These are phyloP conservation scores for Hormaphis cornu DNA, from an alignment of 1,140 invertebrate genomes.

Conservation along the genomic window DNA sequence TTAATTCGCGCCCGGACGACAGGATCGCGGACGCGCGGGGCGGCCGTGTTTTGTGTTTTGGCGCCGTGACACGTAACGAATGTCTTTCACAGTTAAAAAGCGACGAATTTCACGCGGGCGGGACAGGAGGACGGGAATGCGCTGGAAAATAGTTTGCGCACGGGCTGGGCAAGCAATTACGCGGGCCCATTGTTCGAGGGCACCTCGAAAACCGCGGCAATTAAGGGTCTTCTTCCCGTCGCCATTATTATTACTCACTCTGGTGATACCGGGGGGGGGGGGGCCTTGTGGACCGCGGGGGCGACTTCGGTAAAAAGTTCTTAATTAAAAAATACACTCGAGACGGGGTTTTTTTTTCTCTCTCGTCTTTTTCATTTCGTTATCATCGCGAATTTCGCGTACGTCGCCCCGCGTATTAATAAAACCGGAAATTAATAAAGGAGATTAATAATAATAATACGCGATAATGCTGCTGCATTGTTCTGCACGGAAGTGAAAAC, in stretches of 20 bases:
- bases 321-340: slow-evolving; percentile 32
- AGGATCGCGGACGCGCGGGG: neutral
- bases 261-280: too few species aligned
- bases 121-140: neutral
- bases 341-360: neutral
- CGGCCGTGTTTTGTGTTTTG: too few species aligned
- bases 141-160: neutral
- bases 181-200: slow-evolving; percentile 8
- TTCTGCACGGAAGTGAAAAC: too few species aligned
- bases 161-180: slow-evolving; percentile 27
- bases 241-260: slow-evolving; percentile 30
- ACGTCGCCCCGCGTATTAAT: too few species aligned
- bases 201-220: slow-evolving; percentile 30
- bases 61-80: neutral
- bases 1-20: slow-evolving; percentile 7
- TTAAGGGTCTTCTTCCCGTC: slow-evolving; percentile 28
- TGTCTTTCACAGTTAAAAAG: slow-evolving; percentile 23
- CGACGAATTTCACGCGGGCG: neutral
- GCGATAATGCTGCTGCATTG: too few species aligned
- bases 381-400: neutral
- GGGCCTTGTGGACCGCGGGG: slow-evolving; percentile 8
- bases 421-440: too few species aligned
- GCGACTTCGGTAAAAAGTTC: slow-evolving; percentile 29
- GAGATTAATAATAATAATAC: too few species aligned
- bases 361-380: neutral